Evolutionary conservation across 2,113 vertebrate species (phyloP).

Genomic region (Sinocyclocheilus anophthalmus): DNA sequence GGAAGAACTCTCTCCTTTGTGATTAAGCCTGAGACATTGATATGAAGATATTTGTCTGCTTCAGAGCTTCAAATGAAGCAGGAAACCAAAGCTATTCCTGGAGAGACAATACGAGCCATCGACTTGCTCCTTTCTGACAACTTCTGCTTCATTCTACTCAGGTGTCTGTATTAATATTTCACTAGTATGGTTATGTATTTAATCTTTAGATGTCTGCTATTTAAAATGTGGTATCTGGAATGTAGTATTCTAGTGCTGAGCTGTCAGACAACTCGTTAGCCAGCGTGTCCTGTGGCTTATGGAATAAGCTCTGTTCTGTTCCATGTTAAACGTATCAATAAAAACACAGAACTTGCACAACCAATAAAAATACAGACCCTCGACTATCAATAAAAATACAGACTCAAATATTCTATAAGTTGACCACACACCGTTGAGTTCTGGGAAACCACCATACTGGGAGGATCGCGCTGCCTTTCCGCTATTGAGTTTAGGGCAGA

Average conservation of each 20-base stretch:
- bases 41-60: too few relatives aligned
- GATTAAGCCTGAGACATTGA: too few relatives aligned
- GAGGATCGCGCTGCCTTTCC: too few relatives aligned
- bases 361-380: neutral
- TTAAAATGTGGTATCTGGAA: neutral
- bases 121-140: neutral
- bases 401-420: too few relatives aligned
- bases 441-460: too few relatives aligned
- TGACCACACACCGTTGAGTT: too few relatives aligned
- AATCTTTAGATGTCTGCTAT: neutral
- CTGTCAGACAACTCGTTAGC: neutral
- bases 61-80: too few relatives aligned
- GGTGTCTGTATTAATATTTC: constrained; percentile 8
- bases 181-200: neutral
- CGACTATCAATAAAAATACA: neutral
- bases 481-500: too few relatives aligned
- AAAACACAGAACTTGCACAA: too few relatives aligned
- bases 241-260: neutral
- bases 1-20: too few relatives aligned
- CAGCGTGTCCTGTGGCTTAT: neutral
- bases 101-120: neutral
- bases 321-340: too few relatives aligned
- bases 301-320: neutral
- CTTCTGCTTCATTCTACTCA: constrained; percentile 1
- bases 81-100: neutral